These are phyloP conservation scores for Plumapathes pennacea DNA, from an alignment of 92 coral and sea anemone species.

Conservation along the genomic window DNA sequence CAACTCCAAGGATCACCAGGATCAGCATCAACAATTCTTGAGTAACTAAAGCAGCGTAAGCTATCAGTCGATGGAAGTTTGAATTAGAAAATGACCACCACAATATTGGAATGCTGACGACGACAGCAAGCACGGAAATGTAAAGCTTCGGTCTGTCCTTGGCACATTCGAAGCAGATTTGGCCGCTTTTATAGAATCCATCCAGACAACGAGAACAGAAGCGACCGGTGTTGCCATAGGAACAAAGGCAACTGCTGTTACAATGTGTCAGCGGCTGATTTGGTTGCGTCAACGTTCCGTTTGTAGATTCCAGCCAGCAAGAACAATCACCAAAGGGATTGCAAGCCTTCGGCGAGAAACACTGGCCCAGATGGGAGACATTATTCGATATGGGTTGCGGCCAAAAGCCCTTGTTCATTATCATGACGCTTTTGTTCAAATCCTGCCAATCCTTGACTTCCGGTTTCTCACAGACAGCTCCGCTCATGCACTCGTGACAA, in stretches of 20 bases:
- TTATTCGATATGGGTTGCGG: constrained; percentile 63
- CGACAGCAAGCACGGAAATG: not conserved
- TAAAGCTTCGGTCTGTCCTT: not conserved
- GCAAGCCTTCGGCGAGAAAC: constrained; percentile 47
- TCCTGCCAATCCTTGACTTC: constrained; percentile 7
- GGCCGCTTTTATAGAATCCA: constrained; percentile 50
- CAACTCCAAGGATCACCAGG: constrained; percentile 33
- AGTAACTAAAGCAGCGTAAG: not conserved
- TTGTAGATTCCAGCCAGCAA: constrained; percentile 29
- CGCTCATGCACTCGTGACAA: constrained; percentile 63
- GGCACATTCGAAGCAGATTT: constrained; percentile 32
- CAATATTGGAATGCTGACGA: constrained; percentile 5
- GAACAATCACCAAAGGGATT: constrained; percentile 47
- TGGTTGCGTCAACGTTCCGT: no score
- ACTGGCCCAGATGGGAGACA: constrained; percentile 55
- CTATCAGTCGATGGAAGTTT: constrained; percentile 17
- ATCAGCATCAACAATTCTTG: constrained; percentile 16
- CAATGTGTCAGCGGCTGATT: constrained; percentile 39
- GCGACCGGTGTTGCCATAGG: constrained; percentile 34
- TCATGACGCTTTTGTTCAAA: constrained; percentile 45
- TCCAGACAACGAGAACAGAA: constrained; percentile 53
- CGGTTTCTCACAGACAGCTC: constrained; percentile 36
- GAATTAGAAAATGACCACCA: constrained; percentile 1
- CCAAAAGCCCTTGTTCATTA: constrained; percentile 67
- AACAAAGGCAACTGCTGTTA: constrained; percentile 45